Percentiles rank a stretch among this genome's conserved stretches.
These are phyloP conservation scores for Bucco capensis DNA, from an alignment of 2,113 vertebrate species.

Conservation along the genomic window DNA sequence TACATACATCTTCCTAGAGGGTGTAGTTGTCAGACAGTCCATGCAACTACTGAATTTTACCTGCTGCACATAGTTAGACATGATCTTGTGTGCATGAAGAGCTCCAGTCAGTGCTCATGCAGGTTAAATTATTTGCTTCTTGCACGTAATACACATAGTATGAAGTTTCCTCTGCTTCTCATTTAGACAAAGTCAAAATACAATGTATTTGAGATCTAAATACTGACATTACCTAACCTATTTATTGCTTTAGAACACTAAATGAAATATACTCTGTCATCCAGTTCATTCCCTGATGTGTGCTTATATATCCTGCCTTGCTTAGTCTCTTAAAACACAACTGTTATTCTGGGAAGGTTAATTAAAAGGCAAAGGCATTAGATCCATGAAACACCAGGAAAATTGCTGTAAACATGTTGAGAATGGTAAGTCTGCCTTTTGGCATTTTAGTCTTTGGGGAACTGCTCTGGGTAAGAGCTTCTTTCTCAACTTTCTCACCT, in stretches of 20 bases:
- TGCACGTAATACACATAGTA: neutral
- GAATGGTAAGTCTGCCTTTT: neutral
- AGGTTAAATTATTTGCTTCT: neutral
- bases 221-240: neutral
- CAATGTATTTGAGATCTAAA: neutral
- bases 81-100: neutral
- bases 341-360: neutral
- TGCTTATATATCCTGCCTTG: neutral
- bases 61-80: neutral
- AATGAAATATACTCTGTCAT: neutral
- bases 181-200: neutral
- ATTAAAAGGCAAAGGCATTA: neutral
- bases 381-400: neutral
- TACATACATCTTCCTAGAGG: neutral
- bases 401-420: neutral
- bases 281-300: neutral
- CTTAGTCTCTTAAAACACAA: neutral
- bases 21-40: neutral
- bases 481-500: neutral
- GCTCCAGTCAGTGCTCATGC: neutral
- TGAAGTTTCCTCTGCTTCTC: neutral
- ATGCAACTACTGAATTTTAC: neutral
- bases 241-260: neutral
- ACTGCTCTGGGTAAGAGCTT: neutral
- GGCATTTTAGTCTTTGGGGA: neutral